Evolutionary conservation across 1,140 invertebrate genomes (phyloP).

Genomic region (honey bee (Apis mellifera)): DNA sequence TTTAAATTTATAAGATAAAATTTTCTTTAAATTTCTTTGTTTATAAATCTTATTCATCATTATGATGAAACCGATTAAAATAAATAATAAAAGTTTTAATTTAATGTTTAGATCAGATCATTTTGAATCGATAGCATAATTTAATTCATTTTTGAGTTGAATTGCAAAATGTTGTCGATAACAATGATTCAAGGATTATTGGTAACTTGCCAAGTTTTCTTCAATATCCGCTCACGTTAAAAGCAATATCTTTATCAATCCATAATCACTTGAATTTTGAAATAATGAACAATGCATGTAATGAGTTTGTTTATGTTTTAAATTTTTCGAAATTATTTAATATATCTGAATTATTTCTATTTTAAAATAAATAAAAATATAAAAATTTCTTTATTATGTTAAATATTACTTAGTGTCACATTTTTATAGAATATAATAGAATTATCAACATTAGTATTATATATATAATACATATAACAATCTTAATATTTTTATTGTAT

Average conservation of each 20-base stretch:
- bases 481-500: no score
- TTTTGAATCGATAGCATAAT: constrained; percentile 47
- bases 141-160: constrained; percentile 32
- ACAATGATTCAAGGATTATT: constrained; percentile 70
- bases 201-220: constrained; percentile 63
- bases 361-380: background rate
- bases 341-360: no score
- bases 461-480: no score
- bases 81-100: background rate
- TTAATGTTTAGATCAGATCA: background rate
- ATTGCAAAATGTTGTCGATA: constrained; percentile 39
- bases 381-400: background rate
- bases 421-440: background rate
- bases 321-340: no score
- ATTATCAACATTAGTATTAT: background rate
- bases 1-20: no score
- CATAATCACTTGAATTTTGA: constrained; percentile 56
- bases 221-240: constrained; percentile 57
- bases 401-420: background rate
- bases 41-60: background rate
- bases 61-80: background rate
- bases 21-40: no score
- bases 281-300: constrained; percentile 57
- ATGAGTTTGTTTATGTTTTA: background rate
- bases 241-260: constrained; percentile 47